Evolutionary conservation across 2,797 vertebrate genomes (phyloP).

Genomic region (Sebastes melanostomus): DNA sequence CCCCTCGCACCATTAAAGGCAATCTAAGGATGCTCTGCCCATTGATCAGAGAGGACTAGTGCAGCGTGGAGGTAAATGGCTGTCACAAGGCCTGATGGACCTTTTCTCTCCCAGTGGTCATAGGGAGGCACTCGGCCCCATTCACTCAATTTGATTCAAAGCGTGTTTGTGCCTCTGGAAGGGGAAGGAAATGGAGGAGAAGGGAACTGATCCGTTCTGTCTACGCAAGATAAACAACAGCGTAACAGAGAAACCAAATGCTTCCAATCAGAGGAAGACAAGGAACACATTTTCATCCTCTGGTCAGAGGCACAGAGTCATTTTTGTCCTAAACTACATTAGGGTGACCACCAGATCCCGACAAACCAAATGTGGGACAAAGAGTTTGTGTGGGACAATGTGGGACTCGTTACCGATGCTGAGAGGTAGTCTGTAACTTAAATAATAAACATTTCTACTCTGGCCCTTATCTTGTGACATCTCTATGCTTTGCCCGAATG

Average conservation of each 20-base stretch:
- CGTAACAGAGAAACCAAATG: not conserved
- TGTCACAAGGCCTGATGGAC: constrained; percentile 65
- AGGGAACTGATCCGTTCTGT: constrained; percentile 33
- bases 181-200: constrained; percentile 28
- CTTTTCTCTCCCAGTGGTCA: constrained; percentile 64
- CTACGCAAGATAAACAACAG: constrained; percentile 31
- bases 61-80: constrained; percentile 68
- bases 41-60: constrained; percentile 69
- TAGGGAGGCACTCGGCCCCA: constrained; percentile 42
- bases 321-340: not conserved
- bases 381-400: not conserved
- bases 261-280: constrained; percentile 5
- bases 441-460: not conserved
- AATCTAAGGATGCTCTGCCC: constrained; percentile 69
- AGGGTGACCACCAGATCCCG: no score
- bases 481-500: not conserved
- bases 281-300: constrained; percentile 21
- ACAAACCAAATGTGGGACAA: not conserved
- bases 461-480: not conserved
- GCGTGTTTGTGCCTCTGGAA: constrained; percentile 54
- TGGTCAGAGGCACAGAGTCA: not conserved
- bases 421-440: not conserved
- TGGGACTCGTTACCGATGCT: not conserved
- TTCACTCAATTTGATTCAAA: constrained; percentile 65
- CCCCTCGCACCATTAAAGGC: constrained; percentile 66